Conservation (phyloP, 2,113 vertebrate genomes). For the Leptodactylus fuscus region DNA sequence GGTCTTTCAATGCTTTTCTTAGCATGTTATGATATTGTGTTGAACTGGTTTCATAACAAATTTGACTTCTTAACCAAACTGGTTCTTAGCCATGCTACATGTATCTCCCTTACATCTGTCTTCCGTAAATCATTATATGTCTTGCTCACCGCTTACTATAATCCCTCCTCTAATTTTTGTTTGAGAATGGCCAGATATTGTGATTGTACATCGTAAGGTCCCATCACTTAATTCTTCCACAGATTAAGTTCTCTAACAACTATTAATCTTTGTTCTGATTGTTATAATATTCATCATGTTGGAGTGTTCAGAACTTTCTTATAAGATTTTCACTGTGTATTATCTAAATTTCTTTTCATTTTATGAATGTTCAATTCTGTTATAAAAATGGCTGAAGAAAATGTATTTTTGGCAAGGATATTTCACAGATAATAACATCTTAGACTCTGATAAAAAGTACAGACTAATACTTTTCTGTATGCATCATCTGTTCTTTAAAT, state of each 20-base stretch:
- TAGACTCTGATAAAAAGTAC: not conserved
- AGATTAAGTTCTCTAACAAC: conserved; percentile 24
- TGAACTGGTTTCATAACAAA: no score
- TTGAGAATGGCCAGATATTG: not conserved
- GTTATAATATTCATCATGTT: conserved; percentile 20
- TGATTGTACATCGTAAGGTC: conserved; percentile 4
- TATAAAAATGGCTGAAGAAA: not conserved
- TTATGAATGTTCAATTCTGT: not conserved
- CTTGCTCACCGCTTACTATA: not conserved
- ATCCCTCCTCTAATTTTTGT: not conserved
- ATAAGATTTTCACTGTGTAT: not conserved
- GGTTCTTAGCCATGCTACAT: no score
- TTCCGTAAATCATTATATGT: not conserved
- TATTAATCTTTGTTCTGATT: conserved; percentile 33
- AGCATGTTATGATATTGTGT: no score
- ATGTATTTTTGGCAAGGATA: not conserved
- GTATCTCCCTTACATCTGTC: not conserved
- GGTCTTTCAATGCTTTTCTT: no score
- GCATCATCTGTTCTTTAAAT: not conserved
- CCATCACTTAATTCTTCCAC: not conserved
- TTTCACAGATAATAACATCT: conserved; percentile 5
- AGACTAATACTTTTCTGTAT: not conserved
- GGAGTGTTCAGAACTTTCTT: not conserved
- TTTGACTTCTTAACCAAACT: no score
- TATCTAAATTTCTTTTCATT: conserved; percentile 13